Evolutionary conservation across 2,797 vertebrate species (phyloP), one percentile per base, ranked within the genome.

Genomic region (Argentina silus): DNA sequence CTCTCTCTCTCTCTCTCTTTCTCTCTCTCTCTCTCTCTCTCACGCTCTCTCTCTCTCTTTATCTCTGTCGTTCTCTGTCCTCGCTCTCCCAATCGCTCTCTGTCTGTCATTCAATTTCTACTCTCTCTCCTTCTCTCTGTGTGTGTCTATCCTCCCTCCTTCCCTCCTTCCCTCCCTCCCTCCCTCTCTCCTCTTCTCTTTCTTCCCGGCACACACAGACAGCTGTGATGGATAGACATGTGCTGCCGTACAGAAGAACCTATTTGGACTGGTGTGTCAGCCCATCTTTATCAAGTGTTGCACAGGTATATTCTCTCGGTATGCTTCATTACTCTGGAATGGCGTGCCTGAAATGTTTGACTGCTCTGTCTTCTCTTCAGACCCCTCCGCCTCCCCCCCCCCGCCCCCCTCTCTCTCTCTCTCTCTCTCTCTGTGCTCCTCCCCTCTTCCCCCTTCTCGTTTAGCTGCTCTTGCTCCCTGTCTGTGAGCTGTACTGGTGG

Each of bases 251-350:
- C 95, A 96, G 96, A 97, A 95, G 96, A 97, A 94, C 95, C 96
- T 97, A 96, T 98, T 97, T 97, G 96, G 95, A 97, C 96, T 96
- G 94, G 94, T 93, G 93, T 97, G 96, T 98, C 96, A 98, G 96
- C 95, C 96, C 96, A 95, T 98, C 96, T 98, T 97, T 98, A 97
- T 98, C 96, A 97, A 97, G 97, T 96, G 95, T 95, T 95, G 95
- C 95, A 94, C 95, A 96, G 96, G 96, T 98, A 96, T 97, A 96
- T 97, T 97, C 95, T 95, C 94, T 94, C 94, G 95, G 95, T 95
- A 97, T 95, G 96, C 96, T 96, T 97, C 96, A 98, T 98, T 98
- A 98, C 96, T 95, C 93, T 93, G 93, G 95, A 96, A 97, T 96
- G 95, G 95, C 93, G 94, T 88, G 87, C 87, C 96, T 97, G 96